Base-by-base conservation (phyloP, 2,113 vertebrate species). In the Tyto alba region DNA sequence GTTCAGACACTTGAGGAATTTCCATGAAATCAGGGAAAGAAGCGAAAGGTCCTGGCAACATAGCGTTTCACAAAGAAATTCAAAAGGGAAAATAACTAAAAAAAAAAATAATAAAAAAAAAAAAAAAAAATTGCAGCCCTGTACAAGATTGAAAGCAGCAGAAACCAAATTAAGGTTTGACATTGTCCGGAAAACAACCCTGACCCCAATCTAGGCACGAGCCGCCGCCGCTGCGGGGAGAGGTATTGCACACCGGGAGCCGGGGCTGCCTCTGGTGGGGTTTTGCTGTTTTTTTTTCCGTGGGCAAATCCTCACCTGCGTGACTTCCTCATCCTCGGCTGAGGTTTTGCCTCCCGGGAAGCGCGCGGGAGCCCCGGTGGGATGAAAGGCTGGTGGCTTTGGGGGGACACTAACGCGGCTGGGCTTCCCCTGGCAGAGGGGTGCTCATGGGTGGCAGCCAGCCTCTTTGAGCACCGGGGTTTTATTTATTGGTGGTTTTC, bases 141-240 rank as follows among this genome's bases (percentile, higher is more conserved):
- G 34, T 43, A 43, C 13, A 29, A 95, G 88, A 97, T 88, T 95
- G 94, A 96, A 97, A 95, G 83, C 74, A 94, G 74, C 95, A 95
- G 96, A 86, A 96, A 96, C 67, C 90, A 92, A 96, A 96, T 96
- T 59, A 94, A 96, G 41, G 80, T 77, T 93, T 95, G 95, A 93
- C 88, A 69, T 69, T 83, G 85, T 74, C 94, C 85, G 16, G 91
- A 85, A 95, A 89, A 15, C 50, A 79, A 67, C 83, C 71, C 63
- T 96, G 96, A 97, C 95, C 95, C 73, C 96, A 95, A 88, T 95
- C 93, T 85, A 19, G 7, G 55, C 62, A 30, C 4, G 14, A 68
- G 38, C 57, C 2, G 8, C 60, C 3, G 3, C 59, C 0, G 18
- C 45, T 32, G 23, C 11, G 1, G 11, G 8, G 26, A 45, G n/a